Conservation (phyloP, 2,888 invertebrate species). For the Isotomurus palustris region DNA sequence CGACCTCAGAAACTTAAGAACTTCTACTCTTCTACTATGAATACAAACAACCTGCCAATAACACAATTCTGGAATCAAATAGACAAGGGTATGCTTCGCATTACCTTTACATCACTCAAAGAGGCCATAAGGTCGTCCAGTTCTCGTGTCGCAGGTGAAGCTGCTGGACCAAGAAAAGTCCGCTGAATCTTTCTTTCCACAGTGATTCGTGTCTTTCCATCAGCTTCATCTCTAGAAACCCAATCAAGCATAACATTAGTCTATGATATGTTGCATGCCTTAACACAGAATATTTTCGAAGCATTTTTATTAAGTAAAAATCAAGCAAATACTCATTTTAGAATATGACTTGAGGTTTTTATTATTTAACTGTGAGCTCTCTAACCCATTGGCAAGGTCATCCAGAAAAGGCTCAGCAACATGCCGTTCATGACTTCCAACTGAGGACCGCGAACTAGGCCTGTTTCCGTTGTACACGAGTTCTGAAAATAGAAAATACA, state of each 20-base stretch:
- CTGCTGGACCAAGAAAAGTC: conserved; percentile 50
- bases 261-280: not conserved
- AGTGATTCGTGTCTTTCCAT: conserved; percentile 49
- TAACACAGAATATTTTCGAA: no score
- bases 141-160: conserved; percentile 86
- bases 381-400: conserved; percentile 77
- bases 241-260: not conserved
- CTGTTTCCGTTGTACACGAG: conserved; percentile 45
- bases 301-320: no score
- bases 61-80: no score
- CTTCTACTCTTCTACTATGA: no score
- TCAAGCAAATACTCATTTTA: not conserved
- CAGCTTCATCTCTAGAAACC: conserved; percentile 49
- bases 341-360: not conserved
- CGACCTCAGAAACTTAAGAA: no score
- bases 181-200: conserved; percentile 53
- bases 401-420: conserved; percentile 85
- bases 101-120: conserved; percentile 89
- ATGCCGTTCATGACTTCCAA: conserved; percentile 55
- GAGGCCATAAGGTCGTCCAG: conserved; percentile 95
- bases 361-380: no score
- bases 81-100: no score
- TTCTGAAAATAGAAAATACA: conserved; percentile 39
- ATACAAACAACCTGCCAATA: no score
- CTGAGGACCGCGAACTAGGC: conserved; percentile 43